Evolutionary conservation across 2,888 invertebrate genomes (phyloP).

Genomic region (Chaetogeoica ovagalla): DNA sequence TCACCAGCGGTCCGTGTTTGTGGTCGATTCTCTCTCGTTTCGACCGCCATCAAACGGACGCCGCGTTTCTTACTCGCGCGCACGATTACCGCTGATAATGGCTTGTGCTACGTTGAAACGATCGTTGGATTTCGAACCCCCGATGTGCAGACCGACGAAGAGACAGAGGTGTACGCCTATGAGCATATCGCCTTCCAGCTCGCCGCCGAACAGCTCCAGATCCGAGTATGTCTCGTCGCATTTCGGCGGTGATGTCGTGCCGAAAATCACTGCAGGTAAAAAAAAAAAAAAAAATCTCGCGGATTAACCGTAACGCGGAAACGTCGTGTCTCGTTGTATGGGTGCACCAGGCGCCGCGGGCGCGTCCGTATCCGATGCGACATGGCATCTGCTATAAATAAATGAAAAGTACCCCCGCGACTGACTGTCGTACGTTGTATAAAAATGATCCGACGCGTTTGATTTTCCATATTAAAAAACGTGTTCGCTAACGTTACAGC

Average conservation of each 20-base stretch:
- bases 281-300: constrained; percentile 58
- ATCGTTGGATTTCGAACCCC: constrained; percentile 91
- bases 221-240: constrained; percentile 68
- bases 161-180: constrained; percentile 89
- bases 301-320: not conserved
- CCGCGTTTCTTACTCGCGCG: not conserved
- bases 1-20: not conserved
- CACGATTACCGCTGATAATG: constrained; percentile 65
- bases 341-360: too few species aligned
- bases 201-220: constrained; percentile 57
- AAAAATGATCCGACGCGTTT: not conserved
- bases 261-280: constrained; percentile 88
- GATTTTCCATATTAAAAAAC: not conserved
- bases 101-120: constrained; percentile 97
- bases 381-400: too few species aligned
- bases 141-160: constrained; percentile 84
- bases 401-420: too few species aligned
- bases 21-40: not conserved
- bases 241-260: constrained; percentile 76
- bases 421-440: too few species aligned
- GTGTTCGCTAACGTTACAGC: not conserved
- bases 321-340: too few species aligned
- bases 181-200: constrained; percentile 67
- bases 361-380: too few species aligned
- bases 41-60: too few species aligned